phyloP scores from a whole-genome alignment of 2,113 vertebrate genomes.

The Lamprologus callipterus region DNA sequence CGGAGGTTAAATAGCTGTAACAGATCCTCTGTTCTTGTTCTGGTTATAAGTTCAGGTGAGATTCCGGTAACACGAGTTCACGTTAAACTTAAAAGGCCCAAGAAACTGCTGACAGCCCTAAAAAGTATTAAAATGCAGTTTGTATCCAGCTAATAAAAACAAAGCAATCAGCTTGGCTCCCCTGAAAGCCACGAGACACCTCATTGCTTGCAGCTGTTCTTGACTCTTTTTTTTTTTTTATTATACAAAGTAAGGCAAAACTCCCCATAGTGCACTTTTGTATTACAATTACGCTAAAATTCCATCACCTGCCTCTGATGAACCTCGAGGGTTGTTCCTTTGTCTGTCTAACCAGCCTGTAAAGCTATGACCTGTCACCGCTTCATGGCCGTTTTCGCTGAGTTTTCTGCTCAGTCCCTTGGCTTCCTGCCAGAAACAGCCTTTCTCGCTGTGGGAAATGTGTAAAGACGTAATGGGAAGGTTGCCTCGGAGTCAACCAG shows the following conservation, averaged over 20 bases:
- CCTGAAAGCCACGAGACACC: constrained; percentile 22
- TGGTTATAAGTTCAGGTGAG: background rate
- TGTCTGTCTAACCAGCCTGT: background rate
- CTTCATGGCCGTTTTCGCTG: background rate
- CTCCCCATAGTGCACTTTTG: constrained; percentile 19
- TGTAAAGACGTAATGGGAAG: constrained; percentile 43
- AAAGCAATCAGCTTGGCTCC: constrained; percentile 15
- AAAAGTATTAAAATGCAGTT: background rate
- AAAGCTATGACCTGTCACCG: constrained; percentile 6
- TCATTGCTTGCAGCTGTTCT: constrained; percentile 51
- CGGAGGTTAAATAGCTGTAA: background rate
- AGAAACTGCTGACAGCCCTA: background rate
- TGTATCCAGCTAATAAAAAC: constrained; percentile 20
- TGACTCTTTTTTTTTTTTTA: background rate
- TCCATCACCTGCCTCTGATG: background rate
- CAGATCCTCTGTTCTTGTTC: background rate
- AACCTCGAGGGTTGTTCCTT: background rate
- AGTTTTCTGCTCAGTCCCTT: background rate
- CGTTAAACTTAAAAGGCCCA: background rate
- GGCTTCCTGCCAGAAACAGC: constrained; percentile 36
- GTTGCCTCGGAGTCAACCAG: constrained; percentile 29
- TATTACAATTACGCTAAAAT: constrained; percentile 16
- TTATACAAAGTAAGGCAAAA: background rate
- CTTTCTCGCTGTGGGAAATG: constrained; percentile 29
- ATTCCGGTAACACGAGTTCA: background rate